A percentile compares a stretch with the other conserved stretches of the same genome.
Conservation (phyloP, 2,888 invertebrate genomes). For the Agrotis clavis region DNA sequence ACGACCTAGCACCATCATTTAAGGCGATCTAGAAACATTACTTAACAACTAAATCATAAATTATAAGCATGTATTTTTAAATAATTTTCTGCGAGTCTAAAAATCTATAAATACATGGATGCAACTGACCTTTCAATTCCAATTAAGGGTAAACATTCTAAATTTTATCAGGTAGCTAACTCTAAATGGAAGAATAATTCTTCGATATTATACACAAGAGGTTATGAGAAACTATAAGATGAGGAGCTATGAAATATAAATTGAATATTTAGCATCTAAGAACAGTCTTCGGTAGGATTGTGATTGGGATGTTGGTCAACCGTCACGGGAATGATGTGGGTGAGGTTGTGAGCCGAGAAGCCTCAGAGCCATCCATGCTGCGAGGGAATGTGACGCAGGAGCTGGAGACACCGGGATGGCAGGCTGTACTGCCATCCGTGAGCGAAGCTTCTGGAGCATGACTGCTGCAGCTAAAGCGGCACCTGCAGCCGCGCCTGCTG, state of each 20-base stretch:
- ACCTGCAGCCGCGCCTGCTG: constrained; percentile 96
- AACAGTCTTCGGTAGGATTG: constrained; percentile 72
- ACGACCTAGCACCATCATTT: constrained; percentile 88
- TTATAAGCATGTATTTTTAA: constrained; percentile 60
- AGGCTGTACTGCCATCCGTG: constrained; percentile 92
- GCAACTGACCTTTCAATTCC: constrained; percentile 71
- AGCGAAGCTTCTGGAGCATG: constrained; percentile 95
- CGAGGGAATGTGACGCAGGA: constrained; percentile 92
- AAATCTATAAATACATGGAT: constrained; percentile 60
- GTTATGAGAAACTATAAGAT: constrained; percentile 38
- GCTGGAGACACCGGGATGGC: constrained; percentile 85
- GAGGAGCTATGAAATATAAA: constrained; percentile 47
- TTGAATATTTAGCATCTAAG: constrained; percentile 67
- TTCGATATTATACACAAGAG: constrained; percentile 60
- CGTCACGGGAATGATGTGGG: constrained; percentile 80
- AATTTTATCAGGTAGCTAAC: constrained; percentile 73
- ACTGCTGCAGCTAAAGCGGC: constrained; percentile 97
- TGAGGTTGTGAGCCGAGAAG: constrained; percentile 90
- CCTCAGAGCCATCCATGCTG: constrained; percentile 94
- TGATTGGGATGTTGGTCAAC: constrained; percentile 68
- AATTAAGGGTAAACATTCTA: constrained; percentile 63
- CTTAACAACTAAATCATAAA: constrained; percentile 59
- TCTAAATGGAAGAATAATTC: constrained; percentile 61
- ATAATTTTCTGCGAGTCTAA: constrained; percentile 63
- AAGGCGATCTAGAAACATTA: constrained; percentile 72